Conservation (phyloP, 2,113 vertebrate species). For the Phoxinus phoxinus region DNA sequence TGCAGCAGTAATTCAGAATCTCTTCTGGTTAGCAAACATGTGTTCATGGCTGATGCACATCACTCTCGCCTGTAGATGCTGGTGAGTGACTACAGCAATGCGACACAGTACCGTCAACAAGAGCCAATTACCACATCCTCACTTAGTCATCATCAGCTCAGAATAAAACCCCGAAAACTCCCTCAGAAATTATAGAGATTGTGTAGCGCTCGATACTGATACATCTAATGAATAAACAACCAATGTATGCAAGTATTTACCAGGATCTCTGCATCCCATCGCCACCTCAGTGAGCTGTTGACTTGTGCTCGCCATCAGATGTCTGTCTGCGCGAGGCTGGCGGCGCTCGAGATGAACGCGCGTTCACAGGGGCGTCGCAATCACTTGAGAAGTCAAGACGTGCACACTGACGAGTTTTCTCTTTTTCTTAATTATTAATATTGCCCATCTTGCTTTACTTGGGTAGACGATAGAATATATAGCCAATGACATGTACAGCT, state of each 20-base stretch:
- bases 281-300: conserved; percentile 56
- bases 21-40: not conserved
- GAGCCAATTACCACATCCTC: not conserved
- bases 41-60: conserved; percentile 18
- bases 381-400: conserved; percentile 11
- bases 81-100: conserved; percentile 71
- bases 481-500: too few relatives aligned
- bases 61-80: conserved; percentile 35
- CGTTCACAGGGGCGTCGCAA: conserved; percentile 18
- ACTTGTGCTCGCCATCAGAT: conserved; percentile 66
- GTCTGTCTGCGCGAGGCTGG: conserved; percentile 63
- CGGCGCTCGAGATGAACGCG: conserved; percentile 17
- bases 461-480: too few relatives aligned
- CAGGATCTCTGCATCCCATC: conserved; percentile 12
- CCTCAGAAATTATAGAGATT: not conserved
- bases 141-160: not conserved
- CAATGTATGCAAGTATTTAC: not conserved
- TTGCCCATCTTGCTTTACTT: too few relatives aligned
- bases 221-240: not conserved
- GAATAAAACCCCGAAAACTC: not conserved
- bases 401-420: not conserved
- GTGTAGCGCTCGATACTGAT: not conserved
- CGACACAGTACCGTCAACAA: conserved; percentile 65
- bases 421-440: not conserved
- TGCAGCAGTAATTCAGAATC: not conserved